Evolutionary conservation across 2,797 vertebrate species (phyloP), one percentile per base, ranked within the genome.

Genomic region (Galaxias olidus): DNA sequence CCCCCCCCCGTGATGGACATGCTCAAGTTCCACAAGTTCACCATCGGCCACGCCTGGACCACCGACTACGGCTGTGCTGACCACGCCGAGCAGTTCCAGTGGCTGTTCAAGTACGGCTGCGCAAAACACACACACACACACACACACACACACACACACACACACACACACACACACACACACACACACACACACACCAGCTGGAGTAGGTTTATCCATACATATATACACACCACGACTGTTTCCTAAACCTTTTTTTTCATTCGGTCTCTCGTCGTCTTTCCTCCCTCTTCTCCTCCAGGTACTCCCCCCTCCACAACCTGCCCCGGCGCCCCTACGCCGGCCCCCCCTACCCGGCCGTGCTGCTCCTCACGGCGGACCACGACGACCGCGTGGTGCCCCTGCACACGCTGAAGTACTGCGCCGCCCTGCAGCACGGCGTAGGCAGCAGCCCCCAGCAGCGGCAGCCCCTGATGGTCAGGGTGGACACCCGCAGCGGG

Each of bases 1-100:
- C 65, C 5, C 44, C 9, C 14, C 12, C n/a, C 9, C 11, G 92
- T 93, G 59, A 90, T 93, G 91, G 92, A 93, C 72, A 92, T 93
- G 91, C 78, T 93, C 9, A 91, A 92, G 82, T 93, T 93, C 68
- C 92, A 93, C 76, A 89, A 89, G 20, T 93, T 91, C 80, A 93
- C 92, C 83, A 93, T 93, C 14, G 92, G 92, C 43, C 91, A 93
- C 8, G 92, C 92, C 65, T 93, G 92, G 92, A 93, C 92, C 75
- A 91, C 89, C 0, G 92, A 93, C 77, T 93, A 91, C 4, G 91
- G 92, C 87, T 92, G 90, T 9, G 77, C 91, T 0, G 90, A 93
- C 0, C 64, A 91, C 10, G 74, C 81, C 0, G 82, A 91, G 48
- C 81, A 93, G 85, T 92, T 92, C 63, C 54, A 91, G 44, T 93